A percentile compares a stretch with the other conserved stretches of the same genome.
Evolutionary conservation across 2,888 invertebrate genomes (phyloP).

Genomic region (Rotaria socialis): DNA sequence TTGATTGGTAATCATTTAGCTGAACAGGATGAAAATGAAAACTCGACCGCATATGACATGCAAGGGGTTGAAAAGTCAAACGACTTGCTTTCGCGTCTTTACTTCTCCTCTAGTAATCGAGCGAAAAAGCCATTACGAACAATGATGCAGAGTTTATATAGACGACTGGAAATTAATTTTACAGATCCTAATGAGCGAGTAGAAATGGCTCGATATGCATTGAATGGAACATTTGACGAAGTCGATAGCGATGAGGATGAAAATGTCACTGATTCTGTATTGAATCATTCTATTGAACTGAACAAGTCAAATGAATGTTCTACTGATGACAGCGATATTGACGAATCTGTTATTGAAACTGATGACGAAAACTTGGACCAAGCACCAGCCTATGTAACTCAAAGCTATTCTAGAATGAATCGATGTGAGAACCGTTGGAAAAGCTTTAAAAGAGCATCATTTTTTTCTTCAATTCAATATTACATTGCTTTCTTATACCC

Average conservation of each 20-base stretch:
- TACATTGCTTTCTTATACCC: too few relatives aligned
- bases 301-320: too few relatives aligned
- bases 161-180: not conserved
- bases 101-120: not conserved
- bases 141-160: not conserved
- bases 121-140: not conserved
- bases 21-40: not conserved
- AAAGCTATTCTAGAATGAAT: too few relatives aligned
- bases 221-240: not conserved
- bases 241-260: not conserved
- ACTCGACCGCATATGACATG: not conserved
- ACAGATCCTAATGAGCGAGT: not conserved
- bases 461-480: too few relatives aligned
- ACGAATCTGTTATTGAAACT: too few relatives aligned
- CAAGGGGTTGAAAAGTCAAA: not conserved
- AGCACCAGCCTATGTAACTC: too few relatives aligned
- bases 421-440: too few relatives aligned
- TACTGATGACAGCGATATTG: too few relatives aligned
- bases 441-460: too few relatives aligned
- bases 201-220: not conserved
- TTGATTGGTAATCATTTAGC: not conserved
- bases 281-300: too few relatives aligned
- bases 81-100: not conserved
- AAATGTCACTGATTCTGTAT: too few relatives aligned
- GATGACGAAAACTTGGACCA: too few relatives aligned